These are phyloP conservation scores for Drosophila macrospina DNA, from an alignment of 2,888 invertebrate genomes.

Conservation along the genomic window DNA sequence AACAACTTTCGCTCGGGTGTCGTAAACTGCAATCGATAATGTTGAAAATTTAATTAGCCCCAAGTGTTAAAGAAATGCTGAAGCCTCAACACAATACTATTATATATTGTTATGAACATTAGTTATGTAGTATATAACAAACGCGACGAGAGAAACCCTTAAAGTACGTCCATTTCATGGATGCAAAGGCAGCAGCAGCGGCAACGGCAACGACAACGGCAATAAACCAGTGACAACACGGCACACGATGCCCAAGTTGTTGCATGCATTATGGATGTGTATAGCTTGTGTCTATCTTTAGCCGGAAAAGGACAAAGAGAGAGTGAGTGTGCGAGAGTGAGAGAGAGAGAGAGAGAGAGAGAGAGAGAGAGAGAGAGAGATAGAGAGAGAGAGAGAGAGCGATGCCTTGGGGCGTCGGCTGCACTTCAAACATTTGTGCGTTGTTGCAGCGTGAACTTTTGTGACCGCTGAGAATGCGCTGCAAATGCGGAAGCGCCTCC, in stretches of 20 bases:
- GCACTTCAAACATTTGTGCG: slow-evolving; percentile 77
- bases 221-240: slow-evolving; percentile 64
- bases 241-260: slow-evolving; percentile 41
- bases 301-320: slow-evolving; percentile 2
- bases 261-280: slow-evolving; percentile 60
- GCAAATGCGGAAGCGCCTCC: slow-evolving; percentile 76
- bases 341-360: background rate
- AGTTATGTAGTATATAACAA: slow-evolving; percentile 51
- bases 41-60: slow-evolving; percentile 72
- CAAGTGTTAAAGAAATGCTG: slow-evolving; percentile 55
- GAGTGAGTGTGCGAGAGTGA: background rate
- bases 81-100: slow-evolving; percentile 10
- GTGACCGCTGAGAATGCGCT: slow-evolving; percentile 61
- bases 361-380: background rate
- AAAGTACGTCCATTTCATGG: slow-evolving; percentile 61
- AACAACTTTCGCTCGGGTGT: slow-evolving; percentile 43
- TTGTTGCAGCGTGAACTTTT: slow-evolving; percentile 72
- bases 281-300: slow-evolving; percentile 54
- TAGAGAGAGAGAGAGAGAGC: background rate
- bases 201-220: slow-evolving; percentile 52
- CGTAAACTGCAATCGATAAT: slow-evolving; percentile 64
- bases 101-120: slow-evolving; percentile 50
- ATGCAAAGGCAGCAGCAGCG: slow-evolving; percentile 58
- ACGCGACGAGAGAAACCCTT: slow-evolving; percentile 65
- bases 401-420: slow-evolving; percentile 48